Evolutionary conservation across 2,888 invertebrate genomes (phyloP), one percentile per base, ranked within the genome.

Genomic region (Anthophora plumipes): DNA sequence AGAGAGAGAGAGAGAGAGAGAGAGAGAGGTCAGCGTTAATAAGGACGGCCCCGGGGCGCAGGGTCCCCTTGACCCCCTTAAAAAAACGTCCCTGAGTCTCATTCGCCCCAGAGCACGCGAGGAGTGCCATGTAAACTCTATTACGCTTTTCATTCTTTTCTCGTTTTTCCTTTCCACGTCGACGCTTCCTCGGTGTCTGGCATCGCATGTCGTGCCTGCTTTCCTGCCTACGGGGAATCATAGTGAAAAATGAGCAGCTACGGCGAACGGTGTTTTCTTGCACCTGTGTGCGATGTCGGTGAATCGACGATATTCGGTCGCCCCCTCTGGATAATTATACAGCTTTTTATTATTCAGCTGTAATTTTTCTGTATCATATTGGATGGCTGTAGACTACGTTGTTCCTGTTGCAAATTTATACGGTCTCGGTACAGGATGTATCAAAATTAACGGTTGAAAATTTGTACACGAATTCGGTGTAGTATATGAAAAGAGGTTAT

Each of bases 51-150:
- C 77, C 85, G 85, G 85, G 83, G 87, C 82, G 80, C 57, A 80
- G 85, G 86, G 85, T 91, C 80, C 90, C 91, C 91, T 91, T 91
- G 91, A 91, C 91, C 91, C 89, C 89, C 84, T 91, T 91, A 82
- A 87, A 89, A 80, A 89, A 87, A 86, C 80, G 91, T 88, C 91
- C 90, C 89, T 90, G 91, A 85, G 80, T 79, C 87, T 81, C 83
- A 71, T 80, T 72, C 85, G 84, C 66, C 82, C 83, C 50, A 68
- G 79, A 84, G 76, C 79, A 75, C 76, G 81, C 87, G 76, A 78
- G 39, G 79, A 80, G 80, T 77, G 69, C 76, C 85, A 52, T 69
- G 76, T 77, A 80, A 83, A 80, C 67, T 71, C 76, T 79, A 78
- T 80, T 82, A 83, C 66, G 52, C 78, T 80, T 82, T 77, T 59